Evolutionary conservation across 2,113 vertebrate genomes (phyloP).

Genomic region (Tinamus guttatus): DNA sequence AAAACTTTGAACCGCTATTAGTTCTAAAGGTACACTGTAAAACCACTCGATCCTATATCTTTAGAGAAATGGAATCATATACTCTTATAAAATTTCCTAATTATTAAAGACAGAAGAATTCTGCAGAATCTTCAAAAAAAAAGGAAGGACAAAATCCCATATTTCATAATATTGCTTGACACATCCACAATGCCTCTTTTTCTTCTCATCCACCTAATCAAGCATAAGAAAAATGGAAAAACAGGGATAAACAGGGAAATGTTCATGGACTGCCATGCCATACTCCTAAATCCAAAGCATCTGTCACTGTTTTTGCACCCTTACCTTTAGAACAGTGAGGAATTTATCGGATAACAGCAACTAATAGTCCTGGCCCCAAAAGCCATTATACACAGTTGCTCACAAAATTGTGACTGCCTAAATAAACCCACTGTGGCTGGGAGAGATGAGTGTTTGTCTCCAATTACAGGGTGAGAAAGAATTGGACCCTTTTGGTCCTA

Average conservation of each 20-base stretch:
- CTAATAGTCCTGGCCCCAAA: background rate
- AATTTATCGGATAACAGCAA: background rate
- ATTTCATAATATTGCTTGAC: background rate
- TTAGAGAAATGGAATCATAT: background rate
- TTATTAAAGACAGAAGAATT: background rate
- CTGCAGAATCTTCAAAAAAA: background rate
- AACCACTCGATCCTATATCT: background rate
- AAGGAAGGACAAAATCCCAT: background rate
- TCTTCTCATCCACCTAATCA: background rate
- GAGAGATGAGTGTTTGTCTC: background rate
- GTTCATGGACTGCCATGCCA: background rate
- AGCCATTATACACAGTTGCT: background rate
- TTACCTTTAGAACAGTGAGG: background rate
- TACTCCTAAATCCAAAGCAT: background rate
- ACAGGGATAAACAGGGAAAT: background rate
- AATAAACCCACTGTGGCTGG: background rate
- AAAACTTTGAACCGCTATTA: background rate
- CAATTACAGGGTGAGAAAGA: background rate
- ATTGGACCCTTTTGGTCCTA: conserved; percentile 17
- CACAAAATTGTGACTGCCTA: background rate
- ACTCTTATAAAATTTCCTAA: background rate
- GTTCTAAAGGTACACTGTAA: background rate
- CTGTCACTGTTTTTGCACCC: background rate
- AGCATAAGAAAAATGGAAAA: background rate
- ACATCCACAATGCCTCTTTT: background rate